A percentile compares a stretch with the other conserved stretches of the same genome.
phyloP scores from a whole-genome alignment of 2,113 vertebrate genomes.

The Scalopus aquaticus region DNA sequence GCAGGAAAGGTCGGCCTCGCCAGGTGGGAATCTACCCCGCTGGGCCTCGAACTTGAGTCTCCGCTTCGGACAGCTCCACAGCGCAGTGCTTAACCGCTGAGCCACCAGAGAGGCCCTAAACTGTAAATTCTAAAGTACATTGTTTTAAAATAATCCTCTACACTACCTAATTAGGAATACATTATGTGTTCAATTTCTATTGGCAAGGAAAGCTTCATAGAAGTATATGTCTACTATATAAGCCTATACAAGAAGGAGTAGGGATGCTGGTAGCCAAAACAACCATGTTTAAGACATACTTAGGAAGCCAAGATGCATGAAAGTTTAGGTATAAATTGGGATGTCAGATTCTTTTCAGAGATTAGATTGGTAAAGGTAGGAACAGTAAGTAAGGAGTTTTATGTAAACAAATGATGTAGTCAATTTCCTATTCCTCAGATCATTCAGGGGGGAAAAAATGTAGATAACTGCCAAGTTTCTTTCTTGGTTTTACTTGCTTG shows the following conservation, averaged over 20 bases:
- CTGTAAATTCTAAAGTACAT: neutral
- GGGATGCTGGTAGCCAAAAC: neutral
- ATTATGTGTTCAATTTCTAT: neutral
- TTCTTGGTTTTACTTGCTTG: neutral
- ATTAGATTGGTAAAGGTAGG: neutral
- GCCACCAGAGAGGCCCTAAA: too few relatives aligned
- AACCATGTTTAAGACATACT: neutral
- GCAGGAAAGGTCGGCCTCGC: too few relatives aligned
- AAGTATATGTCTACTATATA: neutral
- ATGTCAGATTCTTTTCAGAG: neutral
- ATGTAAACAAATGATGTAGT: constrained; percentile 8
- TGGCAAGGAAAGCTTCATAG: constrained; percentile 7
- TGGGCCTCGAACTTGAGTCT: too few relatives aligned
- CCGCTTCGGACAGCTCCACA: too few relatives aligned
- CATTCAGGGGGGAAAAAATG: neutral
- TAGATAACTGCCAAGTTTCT: neutral
- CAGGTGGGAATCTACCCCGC: too few relatives aligned
- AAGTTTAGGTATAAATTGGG: neutral
- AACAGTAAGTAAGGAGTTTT: neutral
- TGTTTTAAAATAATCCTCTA: constrained; percentile 42
- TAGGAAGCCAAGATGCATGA: neutral
- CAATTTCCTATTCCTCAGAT: neutral
- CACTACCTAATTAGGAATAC: neutral
- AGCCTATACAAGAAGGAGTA: neutral
- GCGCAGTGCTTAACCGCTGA: too few relatives aligned